Base-by-base conservation (phyloP, 2,888 invertebrate genomes). In the Aspidapion aeneum region DNA sequence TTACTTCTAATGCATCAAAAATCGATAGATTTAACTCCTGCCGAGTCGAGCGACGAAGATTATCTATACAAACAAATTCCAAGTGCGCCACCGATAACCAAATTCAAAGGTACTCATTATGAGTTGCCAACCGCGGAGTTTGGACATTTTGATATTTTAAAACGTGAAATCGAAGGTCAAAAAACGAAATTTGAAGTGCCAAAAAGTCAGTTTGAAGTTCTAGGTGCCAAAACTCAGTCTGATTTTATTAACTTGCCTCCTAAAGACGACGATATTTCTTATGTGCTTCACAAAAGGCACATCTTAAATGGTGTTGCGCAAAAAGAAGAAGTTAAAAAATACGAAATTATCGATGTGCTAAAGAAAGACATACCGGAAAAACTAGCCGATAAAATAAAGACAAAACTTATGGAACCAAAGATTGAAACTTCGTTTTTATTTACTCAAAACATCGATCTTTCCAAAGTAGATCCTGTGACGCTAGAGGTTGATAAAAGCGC, bases 1-100 rank as follows among this genome's bases (percentile, higher is more conserved):
- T 88, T 91, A 78, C 86, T 91, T 21, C 77, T 93, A 20, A 93
- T 90, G 88, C 93, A 93, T 78, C 93, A 93, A 73, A 92, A 93
- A 75, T 92, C 92, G 0, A 92, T 93, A 64, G 93, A 93, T 74
- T 79, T 93, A 21, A 92, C 93, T 1, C 92, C 92, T 2, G 91
- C 91, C 0, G 93, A 92, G 78, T 92, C 92, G 0, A 91, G 92
- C 65, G 92, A 93, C 73, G 92, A 92, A 76, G 92, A 92, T 77
- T 90, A 89, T 72, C 85, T 90, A 18, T 90, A 89, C 73, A 87
- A 88, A 66, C 90, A 90, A 80, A 90, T 91, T 71, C 81, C 81
- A 0, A 89, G 89, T 74, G 89, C 90, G 19, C 89, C 88, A 0
- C 84, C 90, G 18, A 89, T 91, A 63, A 87, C 88, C 54, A 87